phyloP scores from a whole-genome alignment of 2,888 invertebrate genomes.

The Oasisia sp. region DNA sequence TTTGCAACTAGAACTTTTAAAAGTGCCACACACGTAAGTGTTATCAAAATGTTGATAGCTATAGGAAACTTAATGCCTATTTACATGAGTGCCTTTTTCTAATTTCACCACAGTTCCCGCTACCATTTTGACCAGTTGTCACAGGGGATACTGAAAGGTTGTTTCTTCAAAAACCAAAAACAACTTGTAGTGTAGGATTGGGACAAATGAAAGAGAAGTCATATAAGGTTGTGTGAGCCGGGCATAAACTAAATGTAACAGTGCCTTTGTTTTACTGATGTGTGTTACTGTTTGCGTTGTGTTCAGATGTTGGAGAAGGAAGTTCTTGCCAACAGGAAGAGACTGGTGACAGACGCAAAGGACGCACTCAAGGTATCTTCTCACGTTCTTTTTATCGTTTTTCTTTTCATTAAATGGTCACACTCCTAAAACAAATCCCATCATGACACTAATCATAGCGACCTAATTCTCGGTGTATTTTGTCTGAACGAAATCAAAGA shows the following conservation, averaged over 20 bases:
- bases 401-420: no score
- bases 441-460: no score
- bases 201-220: neutral
- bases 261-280: neutral
- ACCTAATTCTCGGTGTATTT: no score
- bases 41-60: neutral
- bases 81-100: no score
- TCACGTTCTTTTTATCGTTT: neutral
- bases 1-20: neutral
- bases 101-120: no score
- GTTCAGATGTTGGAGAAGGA: slow-evolving; percentile 55
- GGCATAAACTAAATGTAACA: no score
- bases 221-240: neutral
- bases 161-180: neutral
- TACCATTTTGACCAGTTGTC: no score
- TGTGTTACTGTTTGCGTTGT: slow-evolving; percentile 24
- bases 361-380: slow-evolving; percentile 39
- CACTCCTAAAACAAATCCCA: no score
- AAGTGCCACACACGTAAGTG: neutral
- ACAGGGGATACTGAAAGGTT: no score
- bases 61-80: neutral
- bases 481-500: no score
- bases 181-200: neutral
- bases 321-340: slow-evolving; percentile 52
- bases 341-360: slow-evolving; percentile 53